These are phyloP conservation scores for Eclectus roratus DNA, from an alignment of 2,113 vertebrate genomes.

Conservation along the genomic window DNA sequence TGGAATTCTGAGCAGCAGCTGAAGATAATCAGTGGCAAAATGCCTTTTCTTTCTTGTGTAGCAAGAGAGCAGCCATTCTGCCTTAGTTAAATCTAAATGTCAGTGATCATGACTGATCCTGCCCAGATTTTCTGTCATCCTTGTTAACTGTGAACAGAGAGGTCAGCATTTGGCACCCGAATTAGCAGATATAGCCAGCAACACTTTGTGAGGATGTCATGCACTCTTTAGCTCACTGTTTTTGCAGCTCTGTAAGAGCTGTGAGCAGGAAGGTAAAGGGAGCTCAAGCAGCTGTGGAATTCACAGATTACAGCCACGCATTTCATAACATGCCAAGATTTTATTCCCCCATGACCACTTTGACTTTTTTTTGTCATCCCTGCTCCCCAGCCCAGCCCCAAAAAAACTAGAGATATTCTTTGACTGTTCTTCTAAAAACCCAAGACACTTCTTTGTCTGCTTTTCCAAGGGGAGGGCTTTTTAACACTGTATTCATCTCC, in stretches of 20 bases:
- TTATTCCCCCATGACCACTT: neutral
- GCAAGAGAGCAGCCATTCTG: neutral
- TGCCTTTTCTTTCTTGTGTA: neutral
- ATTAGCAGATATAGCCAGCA: conserved; percentile 4
- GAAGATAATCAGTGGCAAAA: neutral
- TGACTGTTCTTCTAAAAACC: neutral
- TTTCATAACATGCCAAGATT: conserved; percentile 12
- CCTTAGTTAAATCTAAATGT: conserved; percentile 30
- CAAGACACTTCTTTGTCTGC: conserved; percentile 29
- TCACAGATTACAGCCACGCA: neutral
- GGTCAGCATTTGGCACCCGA: neutral
- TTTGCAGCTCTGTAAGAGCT: neutral
- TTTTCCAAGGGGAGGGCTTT: neutral
- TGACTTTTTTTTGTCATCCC: neutral
- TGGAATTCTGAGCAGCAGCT: neutral
- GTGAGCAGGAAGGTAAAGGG: neutral
- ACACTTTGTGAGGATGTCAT: neutral
- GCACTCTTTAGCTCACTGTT: neutral
- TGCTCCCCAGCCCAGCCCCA: too few relatives aligned
- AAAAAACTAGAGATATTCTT: neutral
- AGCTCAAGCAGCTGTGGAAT: neutral
- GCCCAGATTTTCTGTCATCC: conserved; percentile 10
- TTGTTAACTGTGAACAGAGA: neutral
- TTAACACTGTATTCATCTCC: conserved; percentile 5
- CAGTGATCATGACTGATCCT: neutral